Conservation (phyloP, 1,140 invertebrate genomes). For the Drosophila saltans region DNA sequence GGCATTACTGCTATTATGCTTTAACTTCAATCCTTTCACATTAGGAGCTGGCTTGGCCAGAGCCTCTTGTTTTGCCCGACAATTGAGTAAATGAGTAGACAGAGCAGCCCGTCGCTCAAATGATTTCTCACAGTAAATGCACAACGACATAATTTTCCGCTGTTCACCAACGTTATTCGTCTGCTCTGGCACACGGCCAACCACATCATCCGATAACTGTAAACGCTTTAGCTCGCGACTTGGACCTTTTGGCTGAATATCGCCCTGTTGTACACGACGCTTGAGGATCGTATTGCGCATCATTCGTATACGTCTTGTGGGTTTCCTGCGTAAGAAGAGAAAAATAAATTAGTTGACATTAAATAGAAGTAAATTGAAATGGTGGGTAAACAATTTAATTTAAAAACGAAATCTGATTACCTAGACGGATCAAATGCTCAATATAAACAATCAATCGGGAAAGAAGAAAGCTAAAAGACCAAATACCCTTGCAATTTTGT, state of each 20-base stretch:
- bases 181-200: conserved; percentile 47
- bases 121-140: conserved; percentile 87
- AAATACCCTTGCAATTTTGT: neutral
- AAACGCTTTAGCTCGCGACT: conserved; percentile 74
- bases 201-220: conserved; percentile 66
- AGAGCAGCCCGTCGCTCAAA: conserved; percentile 88
- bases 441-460: neutral
- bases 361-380: neutral
- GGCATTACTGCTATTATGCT: conserved; percentile 25
- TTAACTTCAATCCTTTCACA: conserved; percentile 53
- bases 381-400: conserved; percentile 5
- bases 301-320: conserved; percentile 71
- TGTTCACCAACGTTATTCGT: conserved; percentile 43
- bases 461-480: neutral
- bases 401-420: neutral
- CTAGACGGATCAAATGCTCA: neutral
- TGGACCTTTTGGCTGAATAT: conserved; percentile 69
- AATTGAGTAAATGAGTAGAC: conserved; percentile 87
- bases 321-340: conserved; percentile 58
- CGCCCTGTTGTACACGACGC: conserved; percentile 67
- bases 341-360: neutral
- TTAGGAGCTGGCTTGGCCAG: conserved; percentile 61
- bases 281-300: conserved; percentile 78
- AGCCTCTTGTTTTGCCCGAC: conserved; percentile 76
- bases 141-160: conserved; percentile 80